Percentiles rank a stretch among this genome's conserved stretches.
phyloP scores from a whole-genome alignment of 2,113 vertebrate species.

The Dolichotis patagonum region DNA sequence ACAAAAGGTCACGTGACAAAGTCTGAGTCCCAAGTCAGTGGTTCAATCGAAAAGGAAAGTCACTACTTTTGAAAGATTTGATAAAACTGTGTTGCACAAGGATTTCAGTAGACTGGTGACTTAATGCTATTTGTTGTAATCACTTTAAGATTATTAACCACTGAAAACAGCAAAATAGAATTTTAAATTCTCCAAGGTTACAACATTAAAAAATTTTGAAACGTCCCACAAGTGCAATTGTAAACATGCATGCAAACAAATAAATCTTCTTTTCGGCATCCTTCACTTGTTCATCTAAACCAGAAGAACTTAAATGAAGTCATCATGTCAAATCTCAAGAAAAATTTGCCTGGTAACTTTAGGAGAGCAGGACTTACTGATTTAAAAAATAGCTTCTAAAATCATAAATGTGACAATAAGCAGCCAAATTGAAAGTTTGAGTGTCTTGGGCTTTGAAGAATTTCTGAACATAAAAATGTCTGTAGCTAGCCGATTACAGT shows the following conservation, averaged over 20 bases:
- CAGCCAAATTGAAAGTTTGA: not conserved
- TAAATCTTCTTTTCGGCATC: not conserved
- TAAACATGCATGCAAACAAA: rapidly evolving
- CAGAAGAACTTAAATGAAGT: not conserved
- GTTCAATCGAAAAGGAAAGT: not conserved
- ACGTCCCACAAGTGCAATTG: not conserved
- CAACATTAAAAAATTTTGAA: not conserved
- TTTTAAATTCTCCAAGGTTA: not conserved
- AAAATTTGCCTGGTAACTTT: not conserved
- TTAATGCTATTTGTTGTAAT: not conserved
- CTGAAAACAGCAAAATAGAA: not conserved
- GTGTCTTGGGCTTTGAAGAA: not conserved
- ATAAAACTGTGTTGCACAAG: not conserved
- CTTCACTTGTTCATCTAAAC: not conserved
- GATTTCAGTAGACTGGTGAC: not conserved
- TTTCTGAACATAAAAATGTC: not conserved
- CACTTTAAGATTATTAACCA: not conserved
- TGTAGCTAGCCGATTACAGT: not conserved
- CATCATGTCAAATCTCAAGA: not conserved
- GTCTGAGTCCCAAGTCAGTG: not conserved
- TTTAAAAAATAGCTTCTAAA: not conserved
- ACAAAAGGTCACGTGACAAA: not conserved
- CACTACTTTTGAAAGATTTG: not conserved
- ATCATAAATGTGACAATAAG: not conserved
- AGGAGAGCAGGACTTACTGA: not conserved